These are phyloP conservation scores for Notolabrus celidotus DNA, from an alignment of 2,797 vertebrate species.

Conservation along the genomic window DNA sequence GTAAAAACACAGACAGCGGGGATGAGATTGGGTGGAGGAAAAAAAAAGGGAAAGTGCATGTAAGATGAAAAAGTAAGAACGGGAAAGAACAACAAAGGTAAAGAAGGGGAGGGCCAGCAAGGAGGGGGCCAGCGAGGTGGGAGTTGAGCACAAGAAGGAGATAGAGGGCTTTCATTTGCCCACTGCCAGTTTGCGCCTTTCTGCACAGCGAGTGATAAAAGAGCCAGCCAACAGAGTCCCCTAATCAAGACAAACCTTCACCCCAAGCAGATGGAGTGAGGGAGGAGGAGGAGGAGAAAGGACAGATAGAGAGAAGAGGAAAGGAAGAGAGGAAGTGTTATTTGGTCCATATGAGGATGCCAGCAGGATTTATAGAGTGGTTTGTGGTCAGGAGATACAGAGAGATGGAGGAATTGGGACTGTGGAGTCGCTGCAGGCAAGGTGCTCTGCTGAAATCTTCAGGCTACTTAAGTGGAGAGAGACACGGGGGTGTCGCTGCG, in stretches of 20 bases:
- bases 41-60: constrained; percentile 6
- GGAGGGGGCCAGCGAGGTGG: constrained; percentile 40
- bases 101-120: constrained; percentile 23
- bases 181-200: constrained; percentile 78
- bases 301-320: constrained; percentile 1
- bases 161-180: constrained; percentile 82
- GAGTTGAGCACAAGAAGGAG: constrained; percentile 65
- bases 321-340: constrained; percentile 40
- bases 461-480: constrained; percentile 66
- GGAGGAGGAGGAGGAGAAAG: constrained; percentile 23
- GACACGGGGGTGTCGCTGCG: constrained; percentile 42
- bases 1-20: constrained; percentile 15
- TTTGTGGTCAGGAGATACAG: constrained; percentile 68
- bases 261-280: constrained; percentile 66
- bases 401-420: constrained; percentile 32
- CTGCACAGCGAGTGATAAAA: constrained; percentile 82
- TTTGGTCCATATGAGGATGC: constrained; percentile 54
- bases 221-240: constrained; percentile 76
- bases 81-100: constrained; percentile 59
- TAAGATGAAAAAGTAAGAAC: constrained; percentile 44
- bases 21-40: not conserved
- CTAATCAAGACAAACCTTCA: constrained; percentile 85
- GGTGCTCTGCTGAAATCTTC: constrained; percentile 53
- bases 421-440: constrained; percentile 48
- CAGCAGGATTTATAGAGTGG: constrained; percentile 68